These are phyloP conservation scores for Garra rufa DNA, from an alignment of 2,113 vertebrate genomes.

Conservation along the genomic window DNA sequence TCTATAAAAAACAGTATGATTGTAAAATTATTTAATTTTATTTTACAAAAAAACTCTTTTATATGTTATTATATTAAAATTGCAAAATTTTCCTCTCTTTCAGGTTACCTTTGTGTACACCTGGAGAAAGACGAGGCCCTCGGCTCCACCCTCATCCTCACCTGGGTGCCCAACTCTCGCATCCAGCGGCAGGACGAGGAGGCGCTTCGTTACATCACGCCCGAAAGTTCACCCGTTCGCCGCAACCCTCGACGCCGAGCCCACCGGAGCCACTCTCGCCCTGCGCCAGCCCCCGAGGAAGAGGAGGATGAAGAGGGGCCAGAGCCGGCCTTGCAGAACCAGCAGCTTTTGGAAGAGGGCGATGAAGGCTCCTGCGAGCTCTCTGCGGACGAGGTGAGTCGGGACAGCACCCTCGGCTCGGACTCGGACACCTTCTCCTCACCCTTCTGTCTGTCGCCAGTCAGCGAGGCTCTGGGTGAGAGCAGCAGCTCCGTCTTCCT, in stretches of 20 bases:
- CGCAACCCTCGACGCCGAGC: slow-evolving; percentile 80
- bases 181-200: slow-evolving; percentile 97
- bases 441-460: slow-evolving; percentile 93
- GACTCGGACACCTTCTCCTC: slow-evolving; percentile 96
- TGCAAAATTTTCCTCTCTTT: slow-evolving; percentile 52
- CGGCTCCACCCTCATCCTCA: slow-evolving; percentile 90
- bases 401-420: slow-evolving; percentile 92
- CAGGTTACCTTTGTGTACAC: slow-evolving; percentile 95
- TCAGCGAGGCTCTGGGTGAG: slow-evolving; percentile 88
- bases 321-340: slow-evolving; percentile 63
- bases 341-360: slow-evolving; percentile 72
- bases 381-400: slow-evolving; percentile 88
- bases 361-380: slow-evolving; percentile 90
- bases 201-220: slow-evolving; percentile 92
- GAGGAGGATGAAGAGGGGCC: slow-evolving; percentile 74
- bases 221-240: slow-evolving; percentile 92
- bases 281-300: slow-evolving; percentile 72
- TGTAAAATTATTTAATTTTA: too few species aligned
- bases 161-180: slow-evolving; percentile 95
- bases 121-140: slow-evolving; percentile 94
- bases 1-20: too few species aligned
- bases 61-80: too few species aligned
- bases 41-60: too few species aligned
- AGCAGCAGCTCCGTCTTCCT: slow-evolving; percentile 87
- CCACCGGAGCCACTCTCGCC: slow-evolving; percentile 60